Conservation (phyloP, 1,140 invertebrate species). For the Spodoptera litura region DNA sequence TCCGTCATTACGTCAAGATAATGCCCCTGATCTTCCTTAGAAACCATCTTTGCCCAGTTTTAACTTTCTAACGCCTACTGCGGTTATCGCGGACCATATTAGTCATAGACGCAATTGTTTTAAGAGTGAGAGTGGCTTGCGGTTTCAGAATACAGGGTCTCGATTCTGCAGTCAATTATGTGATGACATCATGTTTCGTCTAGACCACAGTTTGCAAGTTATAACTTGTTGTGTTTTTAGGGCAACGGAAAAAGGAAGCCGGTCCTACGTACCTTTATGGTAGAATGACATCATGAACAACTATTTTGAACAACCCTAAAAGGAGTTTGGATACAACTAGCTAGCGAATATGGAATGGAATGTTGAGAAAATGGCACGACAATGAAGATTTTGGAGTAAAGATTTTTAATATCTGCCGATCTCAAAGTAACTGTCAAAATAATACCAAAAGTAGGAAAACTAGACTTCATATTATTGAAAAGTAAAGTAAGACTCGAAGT, state of each 20-base stretch:
- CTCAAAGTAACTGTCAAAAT: neutral
- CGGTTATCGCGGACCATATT: neutral
- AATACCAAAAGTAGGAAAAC: neutral
- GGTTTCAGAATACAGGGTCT: constrained; percentile 10
- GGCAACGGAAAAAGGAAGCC: neutral
- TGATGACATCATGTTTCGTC: constrained; percentile 29
- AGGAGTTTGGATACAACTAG: neutral
- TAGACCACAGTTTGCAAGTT: constrained; percentile 25
- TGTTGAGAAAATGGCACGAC: neutral
- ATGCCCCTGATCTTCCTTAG: constrained; percentile 44
- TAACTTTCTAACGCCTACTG: constrained; percentile 53
- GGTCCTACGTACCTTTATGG: neutral
- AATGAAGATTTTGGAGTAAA: neutral
- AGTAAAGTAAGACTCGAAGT: too few species aligned
- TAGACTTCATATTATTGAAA: too few species aligned
- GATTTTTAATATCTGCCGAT: neutral
- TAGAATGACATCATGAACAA: neutral
- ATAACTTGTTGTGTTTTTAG: constrained; percentile 17
- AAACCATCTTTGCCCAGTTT: constrained; percentile 47
- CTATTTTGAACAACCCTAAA: neutral
- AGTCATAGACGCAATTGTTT: neutral
- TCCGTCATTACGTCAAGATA: constrained; percentile 41
- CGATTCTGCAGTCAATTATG: constrained; percentile 14
- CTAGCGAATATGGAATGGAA: constrained; percentile 11
- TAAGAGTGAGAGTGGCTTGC: constrained; percentile 25